Percentiles rank a stretch among this genome's conserved stretches.
Conservation (phyloP, 2,797 vertebrate genomes). For the Halcyon smyrnensis region DNA sequence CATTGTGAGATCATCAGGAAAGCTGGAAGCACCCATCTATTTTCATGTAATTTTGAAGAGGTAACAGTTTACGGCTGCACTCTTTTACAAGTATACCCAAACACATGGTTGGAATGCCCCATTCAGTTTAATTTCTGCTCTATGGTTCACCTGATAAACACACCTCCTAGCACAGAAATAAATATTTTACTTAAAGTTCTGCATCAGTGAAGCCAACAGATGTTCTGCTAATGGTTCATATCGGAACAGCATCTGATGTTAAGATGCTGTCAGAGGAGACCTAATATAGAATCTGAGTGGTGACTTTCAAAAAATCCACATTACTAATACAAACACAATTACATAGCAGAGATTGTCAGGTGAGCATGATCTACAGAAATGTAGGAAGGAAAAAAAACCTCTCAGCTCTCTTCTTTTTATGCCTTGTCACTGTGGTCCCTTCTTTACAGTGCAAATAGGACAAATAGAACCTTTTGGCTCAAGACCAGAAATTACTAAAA, state of each 20-base stretch:
- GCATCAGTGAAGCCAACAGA: conserved; percentile 26
- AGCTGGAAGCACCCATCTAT: background rate
- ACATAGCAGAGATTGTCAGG: background rate
- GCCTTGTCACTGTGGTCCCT: background rate
- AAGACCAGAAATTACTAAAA: background rate
- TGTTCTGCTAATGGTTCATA: background rate
- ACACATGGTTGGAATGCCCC: background rate
- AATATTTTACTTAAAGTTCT: conserved; percentile 40
- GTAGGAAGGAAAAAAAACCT: background rate
- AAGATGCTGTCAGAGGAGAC: background rate
- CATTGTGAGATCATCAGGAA: background rate
- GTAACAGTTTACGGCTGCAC: background rate
- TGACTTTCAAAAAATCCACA: background rate
- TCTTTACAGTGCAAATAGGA: background rate
- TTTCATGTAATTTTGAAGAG: background rate
- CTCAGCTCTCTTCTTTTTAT: background rate
- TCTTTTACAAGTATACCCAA: background rate
- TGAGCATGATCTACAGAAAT: background rate
- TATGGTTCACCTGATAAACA: background rate
- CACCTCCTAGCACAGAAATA: background rate
- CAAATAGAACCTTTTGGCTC: background rate
- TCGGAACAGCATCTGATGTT: background rate
- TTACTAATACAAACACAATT: background rate
- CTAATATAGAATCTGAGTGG: background rate
- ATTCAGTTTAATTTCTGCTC: background rate